Conservation (phyloP, 2,797 vertebrate genomes). For the Pteronotus mesoamericanus region DNA sequence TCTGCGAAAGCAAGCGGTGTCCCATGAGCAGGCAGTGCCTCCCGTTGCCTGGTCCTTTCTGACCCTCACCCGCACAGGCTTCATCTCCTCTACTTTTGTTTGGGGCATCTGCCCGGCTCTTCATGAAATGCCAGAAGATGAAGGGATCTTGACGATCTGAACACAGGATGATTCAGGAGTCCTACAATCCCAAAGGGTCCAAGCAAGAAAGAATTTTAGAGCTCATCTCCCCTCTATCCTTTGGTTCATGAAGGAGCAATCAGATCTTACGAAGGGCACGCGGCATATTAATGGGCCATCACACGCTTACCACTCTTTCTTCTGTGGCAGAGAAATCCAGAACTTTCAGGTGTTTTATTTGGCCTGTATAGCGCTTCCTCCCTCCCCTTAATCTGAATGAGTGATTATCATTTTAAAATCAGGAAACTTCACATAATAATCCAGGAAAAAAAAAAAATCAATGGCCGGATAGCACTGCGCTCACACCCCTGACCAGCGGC, state of each 20-base stretch:
- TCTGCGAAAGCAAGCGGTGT: background rate
- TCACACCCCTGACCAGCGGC: background rate
- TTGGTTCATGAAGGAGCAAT: background rate
- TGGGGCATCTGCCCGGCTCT: background rate
- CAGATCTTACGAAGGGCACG: background rate
- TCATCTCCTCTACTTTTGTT: background rate
- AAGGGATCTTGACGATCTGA: background rate
- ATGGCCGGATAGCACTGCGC: background rate
- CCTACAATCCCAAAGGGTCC: background rate
- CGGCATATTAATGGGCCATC: background rate
- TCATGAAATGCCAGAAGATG: background rate
- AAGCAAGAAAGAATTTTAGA: background rate
- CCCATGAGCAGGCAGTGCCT: background rate
- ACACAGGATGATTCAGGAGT: background rate
- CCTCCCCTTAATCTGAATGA: background rate
- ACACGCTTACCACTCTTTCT: background rate
- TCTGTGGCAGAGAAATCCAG: background rate
- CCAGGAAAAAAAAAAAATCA: background rate
- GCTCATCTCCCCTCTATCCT: background rate
- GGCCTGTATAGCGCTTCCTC: background rate
- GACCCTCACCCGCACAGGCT: background rate
- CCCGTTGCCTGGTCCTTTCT: background rate
- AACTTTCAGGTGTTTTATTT: background rate
- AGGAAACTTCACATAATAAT: conserved; percentile 10
- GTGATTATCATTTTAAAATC: background rate